Conservation (phyloP, 2,888 invertebrate genomes). For the Thymelicus lineola region DNA sequence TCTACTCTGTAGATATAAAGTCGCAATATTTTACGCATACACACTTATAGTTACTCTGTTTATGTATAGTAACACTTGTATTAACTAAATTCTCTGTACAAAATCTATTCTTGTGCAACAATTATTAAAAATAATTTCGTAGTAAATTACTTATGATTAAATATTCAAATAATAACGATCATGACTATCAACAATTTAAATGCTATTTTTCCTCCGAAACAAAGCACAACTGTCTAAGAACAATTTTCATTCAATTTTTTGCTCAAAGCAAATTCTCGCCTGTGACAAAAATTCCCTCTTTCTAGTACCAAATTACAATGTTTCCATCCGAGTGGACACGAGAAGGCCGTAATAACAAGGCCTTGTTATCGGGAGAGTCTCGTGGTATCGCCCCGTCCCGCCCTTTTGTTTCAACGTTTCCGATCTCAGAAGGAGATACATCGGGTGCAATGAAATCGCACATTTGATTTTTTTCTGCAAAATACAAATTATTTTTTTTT, state of each 20-base stretch:
- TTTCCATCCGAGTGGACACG: constrained; percentile 46
- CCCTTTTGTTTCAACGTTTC: constrained; percentile 37
- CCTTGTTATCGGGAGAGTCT: constrained; percentile 43
- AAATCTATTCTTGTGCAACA: no score
- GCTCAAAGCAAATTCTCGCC: constrained; percentile 16
- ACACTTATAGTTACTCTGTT: no score
- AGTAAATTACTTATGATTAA: background rate
- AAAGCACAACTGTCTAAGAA: constrained; percentile 12
- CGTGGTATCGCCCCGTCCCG: constrained; percentile 16
- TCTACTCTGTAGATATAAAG: no score
- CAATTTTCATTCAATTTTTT: constrained; percentile 13
- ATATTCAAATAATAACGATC: background rate
- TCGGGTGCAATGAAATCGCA: no score
- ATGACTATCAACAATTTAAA: background rate
- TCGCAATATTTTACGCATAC: no score
- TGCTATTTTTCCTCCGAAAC: constrained; percentile 1
- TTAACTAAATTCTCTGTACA: no score
- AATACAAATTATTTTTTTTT: no score
- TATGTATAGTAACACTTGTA: no score
- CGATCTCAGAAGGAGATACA: constrained; percentile 14
- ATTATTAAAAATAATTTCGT: no score
- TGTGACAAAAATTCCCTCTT: constrained; percentile 26
- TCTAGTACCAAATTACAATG: constrained; percentile 47
- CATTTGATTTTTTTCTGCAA: no score
- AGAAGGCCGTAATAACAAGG: constrained; percentile 47